These are phyloP conservation scores for Arion vulgaris DNA, from an alignment of 1,140 invertebrate genomes.

Conservation along the genomic window DNA sequence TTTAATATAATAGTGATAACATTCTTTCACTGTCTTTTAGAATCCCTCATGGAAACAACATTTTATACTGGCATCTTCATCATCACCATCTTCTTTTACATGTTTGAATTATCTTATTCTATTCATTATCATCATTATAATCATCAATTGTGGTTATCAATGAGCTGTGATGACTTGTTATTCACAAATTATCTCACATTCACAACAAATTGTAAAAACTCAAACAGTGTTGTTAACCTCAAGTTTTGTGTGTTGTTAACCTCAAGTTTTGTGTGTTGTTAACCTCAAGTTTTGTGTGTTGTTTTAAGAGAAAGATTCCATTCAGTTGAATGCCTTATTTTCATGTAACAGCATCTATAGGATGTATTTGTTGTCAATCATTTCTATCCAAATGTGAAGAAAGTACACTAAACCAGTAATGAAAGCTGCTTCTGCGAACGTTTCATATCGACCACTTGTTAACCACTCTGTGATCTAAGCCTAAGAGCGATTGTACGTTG, in stretches of 20 bases:
- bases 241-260: neutral
- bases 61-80: neutral
- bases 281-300: too few species aligned
- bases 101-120: too few species aligned
- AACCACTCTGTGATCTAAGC: too few species aligned
- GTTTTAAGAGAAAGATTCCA: neutral
- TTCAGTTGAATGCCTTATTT: neutral
- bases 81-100: neutral
- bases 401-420: constrained; percentile 1
- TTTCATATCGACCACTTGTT: too few species aligned
- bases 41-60: neutral
- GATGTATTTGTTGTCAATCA: neutral
- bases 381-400: neutral
- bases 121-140: neutral
- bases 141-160: neutral
- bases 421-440: too few species aligned
- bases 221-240: neutral
- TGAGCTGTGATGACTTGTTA: neutral
- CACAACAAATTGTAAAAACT: neutral
- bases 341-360: neutral
- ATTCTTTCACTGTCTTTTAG: neutral
- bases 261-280: too few species aligned
- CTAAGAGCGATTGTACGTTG: too few species aligned
- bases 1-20: too few species aligned
- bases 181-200: neutral